A percentile compares a stretch with the other conserved stretches of the same genome.
Conservation (phyloP, 2,797 vertebrate species). For the Catamblyrhynchus diadema region DNA sequence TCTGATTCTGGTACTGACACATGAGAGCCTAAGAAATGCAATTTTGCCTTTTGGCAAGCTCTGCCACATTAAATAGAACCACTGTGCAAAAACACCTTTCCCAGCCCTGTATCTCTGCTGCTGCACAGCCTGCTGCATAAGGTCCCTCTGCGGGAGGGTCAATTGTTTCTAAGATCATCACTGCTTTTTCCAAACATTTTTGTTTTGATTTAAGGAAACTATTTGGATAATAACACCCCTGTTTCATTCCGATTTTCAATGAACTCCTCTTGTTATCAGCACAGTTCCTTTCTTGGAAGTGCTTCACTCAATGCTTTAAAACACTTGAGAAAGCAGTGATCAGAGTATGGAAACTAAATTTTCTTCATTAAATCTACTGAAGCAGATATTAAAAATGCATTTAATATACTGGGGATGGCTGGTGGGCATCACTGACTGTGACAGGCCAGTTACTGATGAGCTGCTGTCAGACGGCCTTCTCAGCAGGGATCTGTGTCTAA, state of each 20-base stretch:
- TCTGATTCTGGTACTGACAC: not conserved
- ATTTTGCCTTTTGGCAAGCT: not conserved
- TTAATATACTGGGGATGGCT: constrained; percentile 83
- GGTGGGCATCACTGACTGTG: constrained; percentile 83
- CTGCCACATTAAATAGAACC: not conserved
- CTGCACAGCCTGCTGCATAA: not conserved
- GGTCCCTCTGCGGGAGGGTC: not conserved
- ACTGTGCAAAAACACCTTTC: not conserved
- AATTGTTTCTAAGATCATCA: not conserved
- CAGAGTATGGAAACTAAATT: constrained; percentile 79
- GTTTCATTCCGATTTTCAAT: constrained; percentile 45
- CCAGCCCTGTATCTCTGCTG: not conserved
- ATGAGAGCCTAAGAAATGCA: not conserved
- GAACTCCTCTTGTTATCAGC: constrained; percentile 10
- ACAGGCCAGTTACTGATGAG: constrained; percentile 86
- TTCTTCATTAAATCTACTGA: constrained; percentile 85
- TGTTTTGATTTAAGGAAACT: constrained; percentile 25
- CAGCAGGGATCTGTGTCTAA: constrained; percentile 84
- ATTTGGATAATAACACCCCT: not conserved
- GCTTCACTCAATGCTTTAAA: constrained; percentile 65
- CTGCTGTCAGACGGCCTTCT: constrained; percentile 81
- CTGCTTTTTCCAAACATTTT: not conserved
- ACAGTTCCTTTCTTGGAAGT: constrained; percentile 32
- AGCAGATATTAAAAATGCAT: constrained; percentile 87
- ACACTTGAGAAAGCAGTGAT: constrained; percentile 78